These are phyloP conservation scores for Raphicerus campestris DNA, from an alignment of 2,113 vertebrate genomes.

Conservation along the genomic window DNA sequence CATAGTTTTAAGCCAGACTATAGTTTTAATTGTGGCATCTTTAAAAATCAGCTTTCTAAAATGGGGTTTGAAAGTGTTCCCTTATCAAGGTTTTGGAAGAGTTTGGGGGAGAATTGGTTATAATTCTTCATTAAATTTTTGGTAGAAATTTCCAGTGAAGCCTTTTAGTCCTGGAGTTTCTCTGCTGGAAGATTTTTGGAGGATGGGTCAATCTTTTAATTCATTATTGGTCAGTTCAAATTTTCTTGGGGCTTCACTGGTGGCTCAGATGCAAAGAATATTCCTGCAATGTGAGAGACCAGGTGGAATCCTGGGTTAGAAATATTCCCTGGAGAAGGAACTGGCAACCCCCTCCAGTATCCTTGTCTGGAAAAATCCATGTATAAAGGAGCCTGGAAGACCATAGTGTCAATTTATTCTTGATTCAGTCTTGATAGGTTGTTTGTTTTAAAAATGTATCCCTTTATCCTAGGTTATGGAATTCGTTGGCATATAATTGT, in stretches of 20 bases:
- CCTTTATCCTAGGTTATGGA: neutral
- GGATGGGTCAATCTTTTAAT: neutral
- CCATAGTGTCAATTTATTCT: neutral
- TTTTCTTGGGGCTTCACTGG: neutral
- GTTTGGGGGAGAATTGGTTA: neutral
- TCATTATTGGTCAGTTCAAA: neutral
- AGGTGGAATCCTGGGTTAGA: neutral
- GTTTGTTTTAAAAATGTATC: neutral
- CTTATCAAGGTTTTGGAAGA: neutral
- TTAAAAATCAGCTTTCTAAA: neutral
- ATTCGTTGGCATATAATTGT: neutral
- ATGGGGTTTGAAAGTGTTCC: neutral
- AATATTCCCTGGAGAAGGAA: neutral
- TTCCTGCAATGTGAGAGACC: neutral
- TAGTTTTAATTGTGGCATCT: neutral
- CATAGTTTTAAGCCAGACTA: neutral
- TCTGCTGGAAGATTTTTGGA: neutral
- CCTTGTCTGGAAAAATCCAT: neutral
- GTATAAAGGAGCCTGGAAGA: neutral
- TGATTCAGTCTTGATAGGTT: neutral
- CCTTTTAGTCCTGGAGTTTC: neutral
- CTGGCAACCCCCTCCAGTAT: neutral
- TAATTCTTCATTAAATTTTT: neutral
- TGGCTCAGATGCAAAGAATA: neutral
- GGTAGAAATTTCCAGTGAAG: neutral